Base-by-base conservation (phyloP, 2,888 invertebrate genomes). In the Drosophila demipolita region DNA sequence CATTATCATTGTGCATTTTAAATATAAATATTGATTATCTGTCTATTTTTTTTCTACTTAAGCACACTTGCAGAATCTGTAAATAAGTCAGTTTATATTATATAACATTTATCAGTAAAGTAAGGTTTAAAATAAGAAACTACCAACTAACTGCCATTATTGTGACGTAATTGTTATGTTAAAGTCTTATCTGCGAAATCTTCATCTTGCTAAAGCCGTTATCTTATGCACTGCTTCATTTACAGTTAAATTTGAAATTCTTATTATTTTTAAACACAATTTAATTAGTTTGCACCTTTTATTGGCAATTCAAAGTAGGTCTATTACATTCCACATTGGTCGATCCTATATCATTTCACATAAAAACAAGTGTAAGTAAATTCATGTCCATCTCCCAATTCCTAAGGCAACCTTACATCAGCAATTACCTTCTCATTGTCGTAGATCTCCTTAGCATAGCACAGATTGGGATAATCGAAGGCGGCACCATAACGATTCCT, bases 401-500 rank as follows among this genome's bases (percentile, higher is more conserved):
- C 29, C 23, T 29, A 73, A 69, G 42, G 66, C 26, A 81, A 20
- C 42, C 52, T 81, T 15, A 75, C 78, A 7, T 83, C 75, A 4
- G 64, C 8, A 2, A 78, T 50, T 9, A 83, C 26, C 66, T 73
- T 78, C 8, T 83, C 84, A 35, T 83, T 83, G 66, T 83, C 84
- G 45, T 84, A 83, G 54, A 83, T 83, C 63, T 83, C 83, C 66
- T 82, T 80, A 49, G 84, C 78, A n/a, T 65, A 80, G 67, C 83
- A 83, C 49, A 83, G 67, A 59, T 78, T 83, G 48, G 81, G 83
- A 36, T 78, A 84, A 36, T 82, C 83, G 23, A 80, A 80, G 40
- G 80, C 86, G 11, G 80, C 79, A 1, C 83, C 83, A 64, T 79
- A 83, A 9, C 82, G 82, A 54, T 82, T 83, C 66, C 62, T 80